phyloP scores from a whole-genome alignment of 1,140 invertebrate genomes.

The Procambarus clarkii region DNA sequence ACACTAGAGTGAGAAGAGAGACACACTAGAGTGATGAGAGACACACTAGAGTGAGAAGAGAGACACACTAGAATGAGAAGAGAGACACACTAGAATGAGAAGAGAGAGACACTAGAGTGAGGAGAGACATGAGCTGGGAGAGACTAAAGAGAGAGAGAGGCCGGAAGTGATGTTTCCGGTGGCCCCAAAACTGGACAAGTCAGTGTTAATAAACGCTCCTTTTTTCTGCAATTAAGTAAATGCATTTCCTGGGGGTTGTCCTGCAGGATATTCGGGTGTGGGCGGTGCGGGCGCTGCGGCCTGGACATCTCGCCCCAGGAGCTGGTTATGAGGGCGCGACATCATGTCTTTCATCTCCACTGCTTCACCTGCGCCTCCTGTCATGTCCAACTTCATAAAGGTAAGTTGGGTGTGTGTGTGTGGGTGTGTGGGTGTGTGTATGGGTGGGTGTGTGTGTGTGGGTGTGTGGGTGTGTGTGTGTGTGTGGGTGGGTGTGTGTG shows the following conservation, averaged over 20 bases:
- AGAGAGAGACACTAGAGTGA: not conserved
- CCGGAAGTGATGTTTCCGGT: not conserved
- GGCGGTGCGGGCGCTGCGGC: conserved; percentile 76
- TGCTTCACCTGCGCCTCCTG: conserved; percentile 94
- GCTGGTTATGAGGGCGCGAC: conserved; percentile 92
- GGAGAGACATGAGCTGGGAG: not conserved
- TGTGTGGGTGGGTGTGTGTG: no score
- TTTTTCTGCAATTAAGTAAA: not conserved
- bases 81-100: not conserved
- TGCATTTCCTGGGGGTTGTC: not conserved
- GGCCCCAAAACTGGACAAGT: not conserved
- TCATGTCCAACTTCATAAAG: conserved; percentile 79
- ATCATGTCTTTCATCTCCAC: conserved; percentile 90
- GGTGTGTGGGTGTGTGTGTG: no score
- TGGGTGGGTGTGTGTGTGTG: no score
- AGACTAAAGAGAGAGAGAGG: not conserved
- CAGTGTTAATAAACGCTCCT: not conserved
- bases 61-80: not conserved
- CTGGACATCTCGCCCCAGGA: conserved; percentile 90
- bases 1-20: not conserved
- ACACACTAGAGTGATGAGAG: not conserved
- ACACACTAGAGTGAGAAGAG: not conserved
- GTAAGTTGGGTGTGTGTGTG: conserved; percentile 74
- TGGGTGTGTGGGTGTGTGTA: no score
- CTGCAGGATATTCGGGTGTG: conserved; percentile 68